phyloP scores from a whole-genome alignment of 2,888 invertebrate genomes.

The Bedellia somnulentella region DNA sequence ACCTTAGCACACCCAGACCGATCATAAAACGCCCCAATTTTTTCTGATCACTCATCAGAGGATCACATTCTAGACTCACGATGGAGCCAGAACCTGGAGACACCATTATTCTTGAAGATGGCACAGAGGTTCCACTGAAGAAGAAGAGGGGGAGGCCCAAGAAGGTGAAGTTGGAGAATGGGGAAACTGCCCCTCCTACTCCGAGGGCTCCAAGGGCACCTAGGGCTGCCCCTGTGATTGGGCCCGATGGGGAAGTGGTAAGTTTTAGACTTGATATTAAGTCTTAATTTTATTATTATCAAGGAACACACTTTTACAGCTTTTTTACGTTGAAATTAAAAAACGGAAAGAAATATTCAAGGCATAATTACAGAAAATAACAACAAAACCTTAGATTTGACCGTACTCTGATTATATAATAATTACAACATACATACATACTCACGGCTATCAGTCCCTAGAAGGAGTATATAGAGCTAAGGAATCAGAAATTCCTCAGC shows the following conservation, averaged over 20 bases:
- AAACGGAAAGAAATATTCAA: no score
- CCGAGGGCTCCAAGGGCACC: conserved; percentile 45
- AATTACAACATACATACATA: no score
- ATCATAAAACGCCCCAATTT: not conserved
- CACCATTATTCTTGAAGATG: conserved; percentile 62
- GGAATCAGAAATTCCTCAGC: no score
- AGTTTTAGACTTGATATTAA: no score
- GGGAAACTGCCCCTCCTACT: conserved; percentile 62
- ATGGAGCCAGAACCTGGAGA: conserved; percentile 56
- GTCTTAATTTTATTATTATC: no score
- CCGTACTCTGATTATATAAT: no score
- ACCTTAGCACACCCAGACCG: not conserved
- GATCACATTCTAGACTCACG: conserved; percentile 34
- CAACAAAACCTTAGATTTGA: no score
- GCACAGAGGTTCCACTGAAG: conserved; percentile 71
- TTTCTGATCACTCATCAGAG: not conserved
- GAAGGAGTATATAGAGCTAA: no score
- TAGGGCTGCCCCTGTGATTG: conserved; percentile 22
- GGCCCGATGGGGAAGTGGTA: conserved; percentile 21
- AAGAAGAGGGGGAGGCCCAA: conserved; percentile 91
- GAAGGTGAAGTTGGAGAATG: conserved; percentile 73
- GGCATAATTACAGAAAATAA: no score
- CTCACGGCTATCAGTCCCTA: no score
- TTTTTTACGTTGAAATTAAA: no score
- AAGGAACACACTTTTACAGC: no score